These are phyloP conservation scores for Eonycteris spelaea DNA, from an alignment of 2,113 vertebrate species.

Conservation along the genomic window DNA sequence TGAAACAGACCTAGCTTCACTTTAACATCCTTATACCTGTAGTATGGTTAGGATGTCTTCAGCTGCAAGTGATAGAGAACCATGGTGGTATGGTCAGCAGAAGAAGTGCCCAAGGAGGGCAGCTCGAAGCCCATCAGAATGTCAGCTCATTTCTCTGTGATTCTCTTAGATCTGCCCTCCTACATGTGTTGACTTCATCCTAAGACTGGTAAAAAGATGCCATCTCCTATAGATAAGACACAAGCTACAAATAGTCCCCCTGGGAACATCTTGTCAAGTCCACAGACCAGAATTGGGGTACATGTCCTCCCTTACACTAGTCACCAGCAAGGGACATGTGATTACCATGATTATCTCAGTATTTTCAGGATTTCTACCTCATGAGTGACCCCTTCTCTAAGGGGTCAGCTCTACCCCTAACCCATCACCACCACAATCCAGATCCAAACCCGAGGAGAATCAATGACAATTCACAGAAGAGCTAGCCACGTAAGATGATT, in stretches of 20 bases:
- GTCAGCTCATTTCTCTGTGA: background rate
- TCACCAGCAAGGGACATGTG: background rate
- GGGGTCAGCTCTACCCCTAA: background rate
- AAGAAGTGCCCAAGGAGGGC: too few species aligned
- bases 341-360: background rate
- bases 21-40: too few species aligned
- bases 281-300: background rate
- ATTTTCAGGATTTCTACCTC: background rate
- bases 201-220: background rate
- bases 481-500: background rate
- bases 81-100: too few species aligned
- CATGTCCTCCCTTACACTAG: background rate
- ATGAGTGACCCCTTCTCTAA: too few species aligned
- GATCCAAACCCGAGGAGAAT: background rate
- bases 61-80: too few species aligned
- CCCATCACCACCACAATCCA: too few species aligned
- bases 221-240: too few species aligned
- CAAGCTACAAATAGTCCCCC: too few species aligned
- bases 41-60: too few species aligned
- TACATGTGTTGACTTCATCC: background rate
- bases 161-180: background rate
- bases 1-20: too few species aligned
- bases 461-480: background rate
- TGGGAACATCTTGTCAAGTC: background rate
- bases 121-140: too few species aligned